Conservation (phyloP, 64 coral and sea anemone species). For the Montipora capricornis region DNA sequence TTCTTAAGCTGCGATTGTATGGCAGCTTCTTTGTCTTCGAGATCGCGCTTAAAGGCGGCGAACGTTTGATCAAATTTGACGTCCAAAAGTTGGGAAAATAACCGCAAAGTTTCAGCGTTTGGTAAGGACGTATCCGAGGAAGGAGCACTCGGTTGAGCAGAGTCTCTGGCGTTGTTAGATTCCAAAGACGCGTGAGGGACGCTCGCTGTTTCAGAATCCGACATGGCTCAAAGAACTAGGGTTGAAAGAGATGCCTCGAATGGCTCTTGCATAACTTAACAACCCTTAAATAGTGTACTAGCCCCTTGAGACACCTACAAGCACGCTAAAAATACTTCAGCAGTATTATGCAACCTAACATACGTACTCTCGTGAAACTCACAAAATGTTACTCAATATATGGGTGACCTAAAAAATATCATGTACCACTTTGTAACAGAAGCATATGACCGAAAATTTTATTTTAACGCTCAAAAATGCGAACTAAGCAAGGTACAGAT, state of each 20-base stretch:
- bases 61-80: conserved; percentile 61
- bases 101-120: conserved; percentile 54
- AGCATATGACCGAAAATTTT: no score
- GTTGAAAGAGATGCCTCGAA: conserved; percentile 51
- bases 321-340: no score
- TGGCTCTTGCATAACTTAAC: conserved; percentile 54
- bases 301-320: no score
- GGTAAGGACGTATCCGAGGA: conserved; percentile 34
- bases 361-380: no score
- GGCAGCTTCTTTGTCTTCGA: conserved; percentile 34
- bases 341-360: no score
- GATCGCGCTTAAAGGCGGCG: conserved; percentile 42
- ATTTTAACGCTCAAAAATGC: no score
- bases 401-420: no score
- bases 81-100: conserved; percentile 59
- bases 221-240: background rate
- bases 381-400: no score
- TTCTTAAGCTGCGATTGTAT: conserved; percentile 49
- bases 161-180: conserved; percentile 31
- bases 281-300: conserved; percentile 41
- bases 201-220: conserved; percentile 15
- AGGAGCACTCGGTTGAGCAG: conserved; percentile 29
- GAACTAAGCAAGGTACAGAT: no score
- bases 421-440: no score
- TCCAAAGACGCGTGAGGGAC: conserved; percentile 43